These are phyloP conservation scores for Arctopsyche grandis DNA, from an alignment of 1,140 invertebrate species.

Conservation along the genomic window DNA sequence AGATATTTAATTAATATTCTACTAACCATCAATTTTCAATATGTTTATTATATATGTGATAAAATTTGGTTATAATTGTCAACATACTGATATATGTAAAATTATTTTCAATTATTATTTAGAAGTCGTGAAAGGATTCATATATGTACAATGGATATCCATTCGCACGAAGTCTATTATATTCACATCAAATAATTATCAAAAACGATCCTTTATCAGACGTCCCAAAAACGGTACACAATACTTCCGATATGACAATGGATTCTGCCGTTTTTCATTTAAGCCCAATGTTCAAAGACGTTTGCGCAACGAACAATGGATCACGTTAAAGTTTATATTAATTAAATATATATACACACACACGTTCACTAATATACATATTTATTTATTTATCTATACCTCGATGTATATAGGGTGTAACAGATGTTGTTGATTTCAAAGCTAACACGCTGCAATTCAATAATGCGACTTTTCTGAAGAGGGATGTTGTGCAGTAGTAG, in stretches of 20 bases:
- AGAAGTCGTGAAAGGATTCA: conserved; percentile 11
- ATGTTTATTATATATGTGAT: too few species aligned
- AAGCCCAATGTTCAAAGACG: conserved; percentile 1
- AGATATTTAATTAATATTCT: too few species aligned
- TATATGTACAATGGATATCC: neutral
- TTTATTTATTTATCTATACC: neutral
- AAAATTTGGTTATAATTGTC: too few species aligned
- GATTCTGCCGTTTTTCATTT: neutral
- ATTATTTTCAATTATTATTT: neutral
- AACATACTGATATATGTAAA: too few species aligned
- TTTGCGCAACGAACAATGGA: neutral
- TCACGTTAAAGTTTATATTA: neutral
- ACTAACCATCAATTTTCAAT: too few species aligned
- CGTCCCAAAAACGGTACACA: neutral
- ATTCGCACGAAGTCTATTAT: conserved; percentile 40
- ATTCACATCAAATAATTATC: conserved; percentile 47
- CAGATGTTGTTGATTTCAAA: neutral
- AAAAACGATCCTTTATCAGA: conserved; percentile 33
- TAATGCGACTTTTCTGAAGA: neutral
- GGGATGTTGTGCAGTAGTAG: too few species aligned
- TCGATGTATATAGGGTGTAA: neutral
- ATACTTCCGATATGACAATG: conserved; percentile 5
- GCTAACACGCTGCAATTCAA: neutral
- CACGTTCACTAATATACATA: neutral
- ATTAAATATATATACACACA: neutral